Percentiles rank a stretch among this genome's conserved stretches.
Evolutionary conservation across 53 echinoderm and acorn worm species (phyloP).

Genomic region (Hippasteria phrygiana): DNA sequence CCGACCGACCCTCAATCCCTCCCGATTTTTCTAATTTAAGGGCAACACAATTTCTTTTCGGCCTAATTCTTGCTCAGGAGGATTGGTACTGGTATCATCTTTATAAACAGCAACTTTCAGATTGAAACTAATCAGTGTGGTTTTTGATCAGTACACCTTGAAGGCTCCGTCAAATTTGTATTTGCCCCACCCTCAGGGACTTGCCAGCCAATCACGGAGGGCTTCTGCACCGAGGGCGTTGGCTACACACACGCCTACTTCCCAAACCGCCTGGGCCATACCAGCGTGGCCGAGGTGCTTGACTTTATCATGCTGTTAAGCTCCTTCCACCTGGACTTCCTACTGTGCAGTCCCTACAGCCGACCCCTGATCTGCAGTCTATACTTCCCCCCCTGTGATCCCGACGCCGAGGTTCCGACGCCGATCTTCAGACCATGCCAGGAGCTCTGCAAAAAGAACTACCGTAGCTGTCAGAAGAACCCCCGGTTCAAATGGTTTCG

Average conservation of each 20-base stretch:
- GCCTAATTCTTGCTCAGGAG: no score
- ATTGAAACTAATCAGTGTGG: no score
- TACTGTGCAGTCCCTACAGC: background rate
- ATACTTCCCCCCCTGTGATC: background rate
- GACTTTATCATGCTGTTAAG: background rate
- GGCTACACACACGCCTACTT: background rate
- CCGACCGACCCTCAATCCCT: no score
- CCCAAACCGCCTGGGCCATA: background rate
- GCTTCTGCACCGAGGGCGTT: background rate
- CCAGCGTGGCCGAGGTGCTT: background rate
- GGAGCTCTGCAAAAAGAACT: background rate
- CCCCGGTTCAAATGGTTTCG: no score
- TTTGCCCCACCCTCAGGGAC: background rate
- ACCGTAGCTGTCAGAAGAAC: background rate
- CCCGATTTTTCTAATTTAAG: no score
- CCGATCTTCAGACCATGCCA: background rate
- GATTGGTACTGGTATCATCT: no score
- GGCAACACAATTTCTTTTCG: no score
- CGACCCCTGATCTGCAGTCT: background rate
- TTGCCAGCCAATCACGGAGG: background rate
- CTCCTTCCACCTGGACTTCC: background rate
- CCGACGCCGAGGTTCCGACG: background rate
- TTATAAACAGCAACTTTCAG: no score
- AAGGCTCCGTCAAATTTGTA: no score
- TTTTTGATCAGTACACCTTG: no score